phyloP scores from a whole-genome alignment of 2,797 vertebrate genomes.

The Melanotaenia pygmaea region DNA sequence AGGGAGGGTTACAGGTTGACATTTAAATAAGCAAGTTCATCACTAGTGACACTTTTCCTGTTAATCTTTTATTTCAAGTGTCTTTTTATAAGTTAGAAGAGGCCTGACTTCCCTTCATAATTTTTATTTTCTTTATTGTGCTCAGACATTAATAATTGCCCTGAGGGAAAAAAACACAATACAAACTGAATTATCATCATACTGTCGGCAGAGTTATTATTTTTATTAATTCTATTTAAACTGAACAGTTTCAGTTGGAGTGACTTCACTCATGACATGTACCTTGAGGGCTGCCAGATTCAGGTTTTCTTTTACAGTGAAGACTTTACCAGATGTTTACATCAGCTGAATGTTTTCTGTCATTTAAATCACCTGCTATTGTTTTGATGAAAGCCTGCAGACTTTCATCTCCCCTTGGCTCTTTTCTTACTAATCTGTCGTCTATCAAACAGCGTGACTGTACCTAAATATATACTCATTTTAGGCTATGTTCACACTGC shows the following conservation, averaged over 20 bases:
- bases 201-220: slow-evolving; percentile 8
- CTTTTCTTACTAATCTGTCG: not conserved
- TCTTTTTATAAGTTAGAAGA: slow-evolving; percentile 34
- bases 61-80: slow-evolving; percentile 18
- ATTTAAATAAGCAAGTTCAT: slow-evolving; percentile 45
- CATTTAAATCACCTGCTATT: not conserved
- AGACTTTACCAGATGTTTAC: no score
- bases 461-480: not conserved
- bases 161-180: not conserved
- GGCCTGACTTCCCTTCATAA: slow-evolving; percentile 13
- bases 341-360: no score
- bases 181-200: not conserved
- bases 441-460: not conserved
- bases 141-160: slow-evolving; percentile 3
- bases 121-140: slow-evolving; percentile 1
- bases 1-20: slow-evolving; percentile 16
- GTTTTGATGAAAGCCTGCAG: slow-evolving; percentile 19
- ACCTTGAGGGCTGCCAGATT: not conserved
- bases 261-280: not conserved
- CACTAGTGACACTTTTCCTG: slow-evolving; percentile 11
- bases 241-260: not conserved
- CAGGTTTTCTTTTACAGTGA: not conserved
- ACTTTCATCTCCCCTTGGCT: not conserved
- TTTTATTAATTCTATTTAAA: not conserved
- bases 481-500: no score